Percentiles rank a stretch among this genome's conserved stretches.
Conservation (phyloP, 2,797 vertebrate genomes). For the Gorsachius magnificus region DNA sequence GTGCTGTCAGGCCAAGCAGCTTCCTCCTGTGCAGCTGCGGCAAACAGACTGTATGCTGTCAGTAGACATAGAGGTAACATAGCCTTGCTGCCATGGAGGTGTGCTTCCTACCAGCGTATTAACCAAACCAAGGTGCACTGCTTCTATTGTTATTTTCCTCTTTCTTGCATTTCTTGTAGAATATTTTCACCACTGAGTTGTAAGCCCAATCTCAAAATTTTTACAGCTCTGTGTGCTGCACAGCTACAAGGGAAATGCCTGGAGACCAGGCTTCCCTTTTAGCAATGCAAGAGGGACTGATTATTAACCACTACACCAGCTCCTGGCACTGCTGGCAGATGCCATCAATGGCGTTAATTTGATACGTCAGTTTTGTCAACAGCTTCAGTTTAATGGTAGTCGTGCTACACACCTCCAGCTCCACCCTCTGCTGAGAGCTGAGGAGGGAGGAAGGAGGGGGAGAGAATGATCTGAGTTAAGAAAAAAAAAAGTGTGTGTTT, state of each 20-base stretch:
- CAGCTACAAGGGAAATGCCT: neutral
- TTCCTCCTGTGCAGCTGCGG: neutral
- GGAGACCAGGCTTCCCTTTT: neutral
- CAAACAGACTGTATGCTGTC: fast-evolving
- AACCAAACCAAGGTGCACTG: fast-evolving
- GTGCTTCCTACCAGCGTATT: neutral
- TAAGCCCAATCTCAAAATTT: neutral
- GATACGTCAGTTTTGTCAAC: neutral
- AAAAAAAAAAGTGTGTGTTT: conserved; percentile 6
- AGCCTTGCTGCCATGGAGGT: neutral
- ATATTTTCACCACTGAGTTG: neutral
- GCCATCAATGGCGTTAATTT: neutral
- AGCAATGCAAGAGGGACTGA: neutral
- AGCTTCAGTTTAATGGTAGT: neutral
- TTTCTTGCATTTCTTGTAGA: neutral
- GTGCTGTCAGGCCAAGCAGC: neutral
- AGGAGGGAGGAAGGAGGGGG: neutral
- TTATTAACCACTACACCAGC: neutral
- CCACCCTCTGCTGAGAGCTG: neutral
- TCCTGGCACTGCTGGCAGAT: neutral
- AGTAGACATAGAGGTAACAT: neutral
- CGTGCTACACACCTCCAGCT: neutral
- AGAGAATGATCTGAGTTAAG: neutral
- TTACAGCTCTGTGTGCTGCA: neutral
- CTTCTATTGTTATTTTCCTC: neutral